Evolutionary conservation across 2,888 invertebrate species (phyloP).

Genomic region (Idaea straminata): DNA sequence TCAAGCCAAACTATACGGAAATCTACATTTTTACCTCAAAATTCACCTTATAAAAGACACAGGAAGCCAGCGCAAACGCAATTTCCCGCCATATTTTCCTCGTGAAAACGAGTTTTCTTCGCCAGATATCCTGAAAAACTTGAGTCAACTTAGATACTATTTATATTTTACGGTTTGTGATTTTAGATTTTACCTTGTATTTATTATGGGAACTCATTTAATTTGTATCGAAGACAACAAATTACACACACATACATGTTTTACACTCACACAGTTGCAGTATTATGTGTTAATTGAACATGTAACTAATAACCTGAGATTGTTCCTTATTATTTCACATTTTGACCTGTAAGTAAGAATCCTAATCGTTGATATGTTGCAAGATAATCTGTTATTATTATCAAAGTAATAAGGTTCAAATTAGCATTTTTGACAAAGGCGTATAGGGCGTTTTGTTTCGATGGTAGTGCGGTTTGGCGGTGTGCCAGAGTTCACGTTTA

Average conservation of each 20-base stretch:
- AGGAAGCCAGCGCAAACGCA: background rate
- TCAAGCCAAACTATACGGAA: background rate
- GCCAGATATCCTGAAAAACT: background rate
- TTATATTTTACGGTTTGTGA: slow-evolving; percentile 1
- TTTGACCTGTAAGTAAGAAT: slow-evolving; percentile 8
- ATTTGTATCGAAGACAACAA: too few species aligned
- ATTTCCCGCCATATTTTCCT: background rate
- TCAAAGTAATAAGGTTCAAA: slow-evolving; percentile 12
- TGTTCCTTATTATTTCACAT: slow-evolving; percentile 14
- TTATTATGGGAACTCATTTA: background rate
- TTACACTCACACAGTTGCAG: background rate
- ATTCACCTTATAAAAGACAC: background rate
- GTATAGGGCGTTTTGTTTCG: slow-evolving; percentile 15
- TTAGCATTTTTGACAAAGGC: slow-evolving; percentile 3
- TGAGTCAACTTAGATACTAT: background rate
- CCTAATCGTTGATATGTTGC: slow-evolving; percentile 6
- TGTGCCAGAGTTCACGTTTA: slow-evolving; percentile 35
- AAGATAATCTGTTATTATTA: slow-evolving; percentile 15
- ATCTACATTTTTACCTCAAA: background rate
- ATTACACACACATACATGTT: background rate
- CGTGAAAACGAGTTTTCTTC: background rate
- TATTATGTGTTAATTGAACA: slow-evolving; percentile 11
- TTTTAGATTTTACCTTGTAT: background rate
- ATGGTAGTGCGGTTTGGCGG: slow-evolving; percentile 32
- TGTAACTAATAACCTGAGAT: slow-evolving; percentile 15